Percentiles rank a stretch among this genome's conserved stretches.
These are phyloP conservation scores for Drosophila parthenogenetica DNA, from an alignment of 2,888 invertebrate species.

Conservation along the genomic window DNA sequence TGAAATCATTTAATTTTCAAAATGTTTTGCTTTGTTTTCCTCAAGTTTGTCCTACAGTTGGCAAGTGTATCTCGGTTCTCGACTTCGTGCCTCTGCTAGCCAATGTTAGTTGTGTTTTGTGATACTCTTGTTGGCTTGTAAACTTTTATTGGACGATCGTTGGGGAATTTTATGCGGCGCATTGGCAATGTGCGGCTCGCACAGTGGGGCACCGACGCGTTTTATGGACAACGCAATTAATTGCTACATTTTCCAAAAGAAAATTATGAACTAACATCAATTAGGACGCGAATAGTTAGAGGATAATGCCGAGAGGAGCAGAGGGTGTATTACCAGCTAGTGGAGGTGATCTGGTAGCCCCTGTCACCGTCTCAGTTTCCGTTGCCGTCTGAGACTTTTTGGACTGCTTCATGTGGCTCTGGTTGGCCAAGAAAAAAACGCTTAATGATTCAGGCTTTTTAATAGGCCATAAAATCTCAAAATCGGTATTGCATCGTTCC, in stretches of 20 bases:
- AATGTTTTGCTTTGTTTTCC: neutral
- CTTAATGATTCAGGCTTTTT: constrained; percentile 79
- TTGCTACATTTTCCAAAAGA: constrained; percentile 80
- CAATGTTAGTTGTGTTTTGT: constrained; percentile 30
- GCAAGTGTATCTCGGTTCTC: constrained; percentile 36
- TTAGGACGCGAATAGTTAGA: constrained; percentile 65
- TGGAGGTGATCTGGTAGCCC: neutral
- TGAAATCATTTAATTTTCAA: neutral
- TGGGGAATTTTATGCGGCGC: constrained; percentile 64
- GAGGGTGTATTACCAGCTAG: neutral
- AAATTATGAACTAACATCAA: constrained; percentile 81
- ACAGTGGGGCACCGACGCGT: constrained; percentile 78
- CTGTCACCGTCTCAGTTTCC: neutral
- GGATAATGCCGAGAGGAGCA: constrained; percentile 18
- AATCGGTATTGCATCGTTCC: constrained; percentile 73
- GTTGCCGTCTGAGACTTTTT: neutral
- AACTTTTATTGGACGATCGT: constrained; percentile 73
- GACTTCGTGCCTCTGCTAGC: constrained; percentile 14
- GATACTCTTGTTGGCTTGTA: constrained; percentile 66
- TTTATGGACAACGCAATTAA: constrained; percentile 78
- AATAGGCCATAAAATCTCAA: constrained; percentile 78
- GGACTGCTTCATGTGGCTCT: constrained; percentile 30
- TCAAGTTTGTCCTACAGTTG: neutral
- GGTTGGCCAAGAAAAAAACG: constrained; percentile 41
- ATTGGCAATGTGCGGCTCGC: constrained; percentile 77